Evolutionary conservation across 2,888 invertebrate genomes (phyloP), one percentile per base, ranked within the genome.

Genomic region (Lutraria lutraria): DNA sequence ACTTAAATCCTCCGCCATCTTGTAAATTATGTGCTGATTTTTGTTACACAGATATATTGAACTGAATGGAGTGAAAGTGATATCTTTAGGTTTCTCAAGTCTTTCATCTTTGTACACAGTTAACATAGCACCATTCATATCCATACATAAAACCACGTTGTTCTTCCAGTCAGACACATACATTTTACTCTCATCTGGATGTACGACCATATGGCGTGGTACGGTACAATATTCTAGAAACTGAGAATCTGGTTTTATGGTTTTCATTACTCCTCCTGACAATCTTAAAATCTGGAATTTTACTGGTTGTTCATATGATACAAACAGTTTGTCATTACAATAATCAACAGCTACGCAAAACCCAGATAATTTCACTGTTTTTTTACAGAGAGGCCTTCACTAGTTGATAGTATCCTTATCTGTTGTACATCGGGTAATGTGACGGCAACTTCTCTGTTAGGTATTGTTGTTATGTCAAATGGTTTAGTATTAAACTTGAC

Each of bases 251-350:
- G 68, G 68, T 3, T 25, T 68, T 16, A 68, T 68, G 1, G 68
- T 68, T 25, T 68, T 68, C 29, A 3, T 68, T n/a, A 68, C 4
- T 6, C 68, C 29, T n/a, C 68, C 68, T 25, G n/a, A 6, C 3
- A 68, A n/a, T n/a, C 68, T 68, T 10, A 68, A n/a, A 3, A 68
- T 68, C 29, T 68, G 68, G 4, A 68, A 68, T 25, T 25, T n/a
- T 25, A 68, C 68, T 3, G 68, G 68, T 2, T 68, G 3, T 25
- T 3, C 21, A 25, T 21, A 68, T 25, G 29, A n/a, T 12, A 68
- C 68, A 68, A n/a, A 68, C n/a, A 68, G n/a, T 68, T 68, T 25
- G 2, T 68, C 68, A n/a, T 25, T 68, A 68, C 68, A 68, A 25
- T 25, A 68, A 13, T n/a, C 29, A 25, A 68, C 25, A 68, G 13